Evolutionary conservation across 1,140 invertebrate species (phyloP).

Genomic region (Hyles vespertilio): DNA sequence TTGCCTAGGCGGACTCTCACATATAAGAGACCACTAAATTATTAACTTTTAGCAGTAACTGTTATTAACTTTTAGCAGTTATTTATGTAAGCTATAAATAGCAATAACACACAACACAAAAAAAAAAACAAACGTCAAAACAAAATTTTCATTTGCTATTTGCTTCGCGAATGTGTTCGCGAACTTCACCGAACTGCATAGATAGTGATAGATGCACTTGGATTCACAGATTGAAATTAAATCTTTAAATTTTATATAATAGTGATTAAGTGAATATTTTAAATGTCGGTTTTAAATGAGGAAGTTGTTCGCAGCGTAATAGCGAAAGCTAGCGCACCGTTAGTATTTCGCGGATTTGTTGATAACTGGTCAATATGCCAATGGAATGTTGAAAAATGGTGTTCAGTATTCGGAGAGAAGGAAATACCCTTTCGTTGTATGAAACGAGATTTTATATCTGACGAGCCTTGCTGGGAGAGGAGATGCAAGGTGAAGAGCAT

Average conservation of each 20-base stretch:
- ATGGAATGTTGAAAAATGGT: constrained; percentile 73
- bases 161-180: background rate
- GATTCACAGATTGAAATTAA: background rate
- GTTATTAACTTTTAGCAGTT: too few species aligned
- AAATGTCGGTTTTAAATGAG: constrained; percentile 33
- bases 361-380: constrained; percentile 54
- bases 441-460: constrained; percentile 46
- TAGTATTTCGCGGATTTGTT: constrained; percentile 50
- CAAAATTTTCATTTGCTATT: too few species aligned
- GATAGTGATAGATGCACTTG: background rate
- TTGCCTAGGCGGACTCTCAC: too few species aligned
- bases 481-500: constrained; percentile 75
- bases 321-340: constrained; percentile 37
- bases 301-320: constrained; percentile 43
- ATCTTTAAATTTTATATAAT: background rate
- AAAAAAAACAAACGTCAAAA: too few species aligned
- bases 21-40: too few species aligned
- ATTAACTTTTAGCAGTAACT: too few species aligned
- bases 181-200: too few species aligned
- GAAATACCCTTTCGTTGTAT: constrained; percentile 67
- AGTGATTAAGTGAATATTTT: background rate
- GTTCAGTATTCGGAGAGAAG: constrained; percentile 59
- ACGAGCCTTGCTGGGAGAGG: constrained; percentile 87
- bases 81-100: too few species aligned
- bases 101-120: too few species aligned